Evolutionary conservation across 2,113 vertebrate species (phyloP).

Genomic region (Chionomys nivalis): DNA sequence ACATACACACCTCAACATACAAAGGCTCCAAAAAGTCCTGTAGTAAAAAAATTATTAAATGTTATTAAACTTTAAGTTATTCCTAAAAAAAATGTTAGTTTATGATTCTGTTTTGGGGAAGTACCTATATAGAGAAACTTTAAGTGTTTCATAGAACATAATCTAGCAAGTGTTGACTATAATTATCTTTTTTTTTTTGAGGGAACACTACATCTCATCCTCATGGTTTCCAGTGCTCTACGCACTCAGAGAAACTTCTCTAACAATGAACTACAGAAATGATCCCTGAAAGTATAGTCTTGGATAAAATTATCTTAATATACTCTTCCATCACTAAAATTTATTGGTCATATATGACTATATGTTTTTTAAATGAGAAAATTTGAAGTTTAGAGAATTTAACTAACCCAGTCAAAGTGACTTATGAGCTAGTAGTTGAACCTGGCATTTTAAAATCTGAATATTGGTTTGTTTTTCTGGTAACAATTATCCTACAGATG

Average conservation of each 20-base stretch:
- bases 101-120: not conserved
- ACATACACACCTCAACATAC: too few species aligned
- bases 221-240: too few species aligned
- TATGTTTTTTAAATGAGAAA: conserved; percentile 20
- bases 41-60: not conserved
- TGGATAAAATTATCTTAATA: not conserved
- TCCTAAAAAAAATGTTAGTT: not conserved
- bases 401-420: not conserved
- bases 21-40: not conserved
- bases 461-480: not conserved
- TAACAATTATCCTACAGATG: not conserved
- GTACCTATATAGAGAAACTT: not conserved
- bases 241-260: too few species aligned
- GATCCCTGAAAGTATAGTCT: too few species aligned
- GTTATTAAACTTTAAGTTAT: not conserved
- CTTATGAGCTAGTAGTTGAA: not conserved
- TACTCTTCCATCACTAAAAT: not conserved
- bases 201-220: too few species aligned
- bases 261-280: too few species aligned
- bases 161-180: not conserved
- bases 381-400: not conserved
- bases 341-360: not conserved
- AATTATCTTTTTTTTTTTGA: not conserved
- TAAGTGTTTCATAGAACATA: not conserved
- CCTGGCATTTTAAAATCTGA: not conserved